Evolutionary conservation across 2,113 vertebrate genomes (phyloP).

Genomic region (Actenoides hombroni): DNA sequence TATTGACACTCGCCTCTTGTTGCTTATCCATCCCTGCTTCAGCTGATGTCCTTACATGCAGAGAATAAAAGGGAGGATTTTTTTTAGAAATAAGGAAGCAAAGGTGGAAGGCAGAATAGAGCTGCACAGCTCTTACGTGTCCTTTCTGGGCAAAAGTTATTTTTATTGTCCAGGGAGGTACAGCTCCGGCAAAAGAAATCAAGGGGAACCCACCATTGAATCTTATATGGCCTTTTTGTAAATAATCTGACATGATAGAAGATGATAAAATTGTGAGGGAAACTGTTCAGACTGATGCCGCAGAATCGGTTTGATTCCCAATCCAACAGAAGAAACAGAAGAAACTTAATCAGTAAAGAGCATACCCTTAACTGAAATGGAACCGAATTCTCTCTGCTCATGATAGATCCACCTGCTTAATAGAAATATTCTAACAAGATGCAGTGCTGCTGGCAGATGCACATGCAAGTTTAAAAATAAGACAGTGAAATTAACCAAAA

Average conservation of each 20-base stretch:
- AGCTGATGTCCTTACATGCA: background rate
- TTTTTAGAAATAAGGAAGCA: background rate
- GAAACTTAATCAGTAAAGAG: conserved; percentile 1
- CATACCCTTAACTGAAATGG: background rate
- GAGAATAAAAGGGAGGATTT: background rate
- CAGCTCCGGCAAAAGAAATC: background rate
- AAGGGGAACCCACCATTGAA: background rate
- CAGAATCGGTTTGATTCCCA: background rate
- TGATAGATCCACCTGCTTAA: conserved; percentile 45
- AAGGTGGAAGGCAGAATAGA: background rate
- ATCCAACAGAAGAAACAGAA: background rate
- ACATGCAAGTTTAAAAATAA: conserved; percentile 62
- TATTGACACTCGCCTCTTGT: background rate
- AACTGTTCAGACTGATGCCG: background rate
- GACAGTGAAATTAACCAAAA: conserved; percentile 43
- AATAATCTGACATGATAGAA: background rate
- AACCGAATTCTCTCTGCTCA: background rate
- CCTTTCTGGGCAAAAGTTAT: background rate
- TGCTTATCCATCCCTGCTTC: background rate
- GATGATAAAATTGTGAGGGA: background rate
- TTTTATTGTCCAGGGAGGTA: background rate
- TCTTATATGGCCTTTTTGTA: background rate
- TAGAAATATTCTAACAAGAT: conserved; percentile 47
- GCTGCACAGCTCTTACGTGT: background rate
- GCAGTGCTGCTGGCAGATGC: conserved; percentile 41